phyloP scores from a whole-genome alignment of 2,113 vertebrate species.

The Strix aluco region DNA sequence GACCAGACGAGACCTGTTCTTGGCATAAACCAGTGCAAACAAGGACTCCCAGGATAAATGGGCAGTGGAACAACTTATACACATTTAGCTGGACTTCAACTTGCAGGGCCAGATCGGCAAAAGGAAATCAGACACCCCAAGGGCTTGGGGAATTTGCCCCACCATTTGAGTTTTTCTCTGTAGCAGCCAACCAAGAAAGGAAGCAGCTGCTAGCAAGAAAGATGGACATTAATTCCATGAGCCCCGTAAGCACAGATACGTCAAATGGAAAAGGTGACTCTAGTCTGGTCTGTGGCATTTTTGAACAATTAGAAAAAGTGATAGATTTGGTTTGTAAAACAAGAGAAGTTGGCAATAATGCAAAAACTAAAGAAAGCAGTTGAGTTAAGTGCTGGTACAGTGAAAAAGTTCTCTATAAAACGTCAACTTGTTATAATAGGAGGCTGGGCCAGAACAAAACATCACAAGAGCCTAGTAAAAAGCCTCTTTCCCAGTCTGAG shows the following conservation, averaged over 20 bases:
- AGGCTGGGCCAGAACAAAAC: conserved; percentile 40
- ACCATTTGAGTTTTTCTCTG: background rate
- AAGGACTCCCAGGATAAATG: conserved; percentile 56
- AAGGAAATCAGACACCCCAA: conserved; percentile 37
- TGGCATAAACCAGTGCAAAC: conserved; percentile 49
- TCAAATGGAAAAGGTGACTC: conserved; percentile 64
- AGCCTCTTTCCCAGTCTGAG: background rate
- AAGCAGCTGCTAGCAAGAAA: conserved; percentile 53
- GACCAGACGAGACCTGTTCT: conserved; percentile 15
- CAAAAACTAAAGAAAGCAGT: conserved; percentile 33
- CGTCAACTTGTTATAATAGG: background rate
- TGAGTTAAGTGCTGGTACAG: conserved; percentile 36
- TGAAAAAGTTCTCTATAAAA: conserved; percentile 50
- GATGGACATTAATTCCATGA: conserved; percentile 36
- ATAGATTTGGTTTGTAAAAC: conserved; percentile 61
- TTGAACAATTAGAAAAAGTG: conserved; percentile 56
- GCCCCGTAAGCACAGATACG: background rate
- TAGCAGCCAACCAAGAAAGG: conserved; percentile 23
- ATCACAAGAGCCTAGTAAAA: conserved; percentile 44
- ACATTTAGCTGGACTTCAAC: conserved; percentile 1
- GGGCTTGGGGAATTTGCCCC: conserved; percentile 10
- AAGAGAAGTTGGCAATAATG: conserved; percentile 57
- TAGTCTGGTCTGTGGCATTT: conserved; percentile 49
- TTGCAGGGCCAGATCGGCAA: background rate
- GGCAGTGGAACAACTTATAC: conserved; percentile 52